phyloP scores from a whole-genome alignment of 2,888 invertebrate genomes.

The Chrysina gloriosa region DNA sequence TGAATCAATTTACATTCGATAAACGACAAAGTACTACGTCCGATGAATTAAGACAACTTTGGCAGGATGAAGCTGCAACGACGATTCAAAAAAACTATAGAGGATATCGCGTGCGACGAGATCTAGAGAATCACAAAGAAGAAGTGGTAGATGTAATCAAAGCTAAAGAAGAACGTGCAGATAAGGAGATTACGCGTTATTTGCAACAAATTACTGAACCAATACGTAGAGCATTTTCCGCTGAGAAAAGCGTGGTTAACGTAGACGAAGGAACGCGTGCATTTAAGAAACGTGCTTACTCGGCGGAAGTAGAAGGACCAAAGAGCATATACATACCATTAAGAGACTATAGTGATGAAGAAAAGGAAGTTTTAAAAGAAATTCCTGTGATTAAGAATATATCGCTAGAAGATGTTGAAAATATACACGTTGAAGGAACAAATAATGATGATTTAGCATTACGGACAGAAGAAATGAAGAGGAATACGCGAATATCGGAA shows the following conservation, averaged over 20 bases:
- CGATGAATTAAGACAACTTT: conserved; percentile 23
- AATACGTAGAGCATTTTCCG: conserved; percentile 39
- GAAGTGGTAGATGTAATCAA: background rate
- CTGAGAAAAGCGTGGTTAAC: conserved; percentile 6
- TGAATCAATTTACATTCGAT: conserved; percentile 31
- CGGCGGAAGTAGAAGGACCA: conserved; percentile 33
- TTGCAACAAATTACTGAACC: conserved; percentile 42
- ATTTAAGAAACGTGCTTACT: no score
- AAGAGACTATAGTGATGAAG: conserved; percentile 42
- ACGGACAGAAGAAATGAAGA: background rate
- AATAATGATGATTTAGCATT: background rate
- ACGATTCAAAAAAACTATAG: conserved; percentile 43
- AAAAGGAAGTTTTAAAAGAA: background rate
- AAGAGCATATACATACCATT: conserved; percentile 50
- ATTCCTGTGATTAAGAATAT: background rate
- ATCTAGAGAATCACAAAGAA: conserved; percentile 19
- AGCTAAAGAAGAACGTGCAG: conserved; percentile 16
- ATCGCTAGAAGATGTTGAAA: background rate
- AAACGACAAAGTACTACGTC: conserved; percentile 26
- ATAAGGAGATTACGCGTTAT: conserved; percentile 38
- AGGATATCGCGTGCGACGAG: conserved; percentile 40
- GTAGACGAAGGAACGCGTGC: no score
- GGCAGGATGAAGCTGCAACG: conserved; percentile 41
- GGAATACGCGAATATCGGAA: no score
- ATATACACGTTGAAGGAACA: background rate